phyloP scores from a whole-genome alignment of 2,797 vertebrate genomes.

The Apodemus agrarius region DNA sequence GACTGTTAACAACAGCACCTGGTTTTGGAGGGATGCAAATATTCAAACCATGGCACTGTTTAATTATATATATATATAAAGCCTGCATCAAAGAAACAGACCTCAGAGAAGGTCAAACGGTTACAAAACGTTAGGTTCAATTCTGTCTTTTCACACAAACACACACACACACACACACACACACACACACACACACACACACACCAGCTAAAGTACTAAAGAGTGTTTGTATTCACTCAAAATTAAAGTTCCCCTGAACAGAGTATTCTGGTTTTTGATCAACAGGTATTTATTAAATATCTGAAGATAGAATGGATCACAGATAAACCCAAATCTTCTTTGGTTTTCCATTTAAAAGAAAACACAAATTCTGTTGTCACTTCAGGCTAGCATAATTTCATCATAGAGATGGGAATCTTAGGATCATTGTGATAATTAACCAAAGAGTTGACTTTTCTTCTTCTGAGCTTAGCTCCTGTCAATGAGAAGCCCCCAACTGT shows the following conservation, averaged over 20 bases:
- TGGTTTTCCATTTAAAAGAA: not conserved
- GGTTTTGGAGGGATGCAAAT: not conserved
- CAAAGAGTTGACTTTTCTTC: not conserved
- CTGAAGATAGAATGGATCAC: not conserved
- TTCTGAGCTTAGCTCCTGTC: conserved; percentile 14
- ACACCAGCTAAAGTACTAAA: not conserved
- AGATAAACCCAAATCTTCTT: not conserved
- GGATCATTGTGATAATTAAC: not conserved
- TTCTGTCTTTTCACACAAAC: not conserved
- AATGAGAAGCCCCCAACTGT: not conserved
- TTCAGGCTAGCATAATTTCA: not conserved
- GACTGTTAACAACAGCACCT: not conserved
- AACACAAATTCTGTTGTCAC: not conserved
- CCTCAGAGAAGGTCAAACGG: not conserved
- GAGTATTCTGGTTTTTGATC: not conserved
- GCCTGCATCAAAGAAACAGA: not conserved
- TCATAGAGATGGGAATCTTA: not conserved
- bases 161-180: not conserved
- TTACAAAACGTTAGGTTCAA: not conserved
- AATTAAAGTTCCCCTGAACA: conserved; percentile 14
- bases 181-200: not conserved
- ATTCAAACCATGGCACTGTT: not conserved
- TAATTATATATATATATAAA: not conserved
- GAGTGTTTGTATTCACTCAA: not conserved
- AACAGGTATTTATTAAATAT: not conserved